These are phyloP conservation scores for Yponomeuta sedellus DNA, from an alignment of 2,888 invertebrate genomes.

Conservation along the genomic window DNA sequence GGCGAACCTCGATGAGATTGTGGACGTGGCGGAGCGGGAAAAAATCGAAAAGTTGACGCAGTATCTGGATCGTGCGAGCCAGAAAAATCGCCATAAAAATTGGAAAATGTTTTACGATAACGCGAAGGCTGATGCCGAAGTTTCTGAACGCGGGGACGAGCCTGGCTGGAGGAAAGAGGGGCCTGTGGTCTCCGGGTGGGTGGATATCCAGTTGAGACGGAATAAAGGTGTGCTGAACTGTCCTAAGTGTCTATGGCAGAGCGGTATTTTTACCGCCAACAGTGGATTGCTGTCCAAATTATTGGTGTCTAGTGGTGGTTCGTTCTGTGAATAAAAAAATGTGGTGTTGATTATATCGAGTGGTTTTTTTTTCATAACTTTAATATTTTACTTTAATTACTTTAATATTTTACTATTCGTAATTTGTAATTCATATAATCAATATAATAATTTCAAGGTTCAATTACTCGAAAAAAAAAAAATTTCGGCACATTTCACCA, in stretches of 20 bases:
- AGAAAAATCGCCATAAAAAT: constrained; percentile 43
- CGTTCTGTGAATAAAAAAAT: background rate
- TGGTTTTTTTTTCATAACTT: too few relatives aligned
- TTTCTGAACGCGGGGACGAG: background rate
- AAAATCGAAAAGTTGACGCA: constrained; percentile 71
- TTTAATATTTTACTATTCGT: too few relatives aligned
- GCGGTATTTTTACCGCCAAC: constrained; percentile 49
- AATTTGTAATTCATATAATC: too few relatives aligned
- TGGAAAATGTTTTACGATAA: constrained; percentile 49
- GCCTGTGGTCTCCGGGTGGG: constrained; percentile 38
- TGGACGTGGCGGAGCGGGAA: constrained; percentile 46
- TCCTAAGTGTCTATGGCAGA: constrained; percentile 70
- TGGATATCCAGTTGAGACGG: constrained; percentile 36
- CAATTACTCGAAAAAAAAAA: too few relatives aligned
- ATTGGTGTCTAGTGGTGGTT: background rate
- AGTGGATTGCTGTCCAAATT: background rate
- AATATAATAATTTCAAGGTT: too few relatives aligned
- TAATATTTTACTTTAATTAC: too few relatives aligned
- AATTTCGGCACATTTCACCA: too few relatives aligned
- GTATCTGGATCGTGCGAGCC: constrained; percentile 44
- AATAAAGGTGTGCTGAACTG: constrained; percentile 29
- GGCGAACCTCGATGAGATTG: constrained; percentile 34
- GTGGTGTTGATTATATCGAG: background rate
- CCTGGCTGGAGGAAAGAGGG: constrained; percentile 23
- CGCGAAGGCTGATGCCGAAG: background rate